Evolutionary conservation across 1,140 invertebrate genomes (phyloP), one percentile per base, ranked within the genome.

Genomic region (Sitophilus oryzae): DNA sequence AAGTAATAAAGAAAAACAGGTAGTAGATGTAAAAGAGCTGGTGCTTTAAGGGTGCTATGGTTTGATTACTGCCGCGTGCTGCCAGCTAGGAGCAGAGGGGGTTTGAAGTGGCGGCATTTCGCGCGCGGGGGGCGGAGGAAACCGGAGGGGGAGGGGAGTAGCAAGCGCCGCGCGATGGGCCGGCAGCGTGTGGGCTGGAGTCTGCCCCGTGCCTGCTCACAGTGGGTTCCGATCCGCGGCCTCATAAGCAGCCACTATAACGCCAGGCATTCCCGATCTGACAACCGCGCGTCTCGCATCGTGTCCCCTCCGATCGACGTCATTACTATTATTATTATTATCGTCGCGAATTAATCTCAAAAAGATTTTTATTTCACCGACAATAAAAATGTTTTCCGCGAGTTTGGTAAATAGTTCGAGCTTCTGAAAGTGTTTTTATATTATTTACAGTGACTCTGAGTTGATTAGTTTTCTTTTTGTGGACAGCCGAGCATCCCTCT

Each of bases 131-230:
- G 52, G 43, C 43, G 47, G 52, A 62, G 59, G 56, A 54, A 61
- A 56, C n/a, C n/a, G 59, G 55, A 52, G 55, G 52, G 56, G 43
- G 62, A 58, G 62, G 46, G 61, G n/a, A n/a, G n/a, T n/a, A 63
- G 65, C 50, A 56, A 56, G 54, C 54, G 54, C 54, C 50, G 67
- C 62, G 62, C 25, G 67, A 69, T 68, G 69, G 69, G 66, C 66
- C 65, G 69, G 68, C 66, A 56, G 68, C 66, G 67, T 70, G 67
- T 70, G 67, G 66, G 67, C 58, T 58, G 64, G 63, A 66, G 66
- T 64, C 63, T 65, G 66, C 68, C 68, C 66, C 65, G 62, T 60
- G 63, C 65, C 65, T 67, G 69, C 69, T 66, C 40, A 56, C 46
- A 56, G 45, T 56, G 46, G 47, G 66, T 66, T 66, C 55, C 62